phyloP scores from a whole-genome alignment of 2,888 invertebrate species.

The Metopia argyrocephala region DNA sequence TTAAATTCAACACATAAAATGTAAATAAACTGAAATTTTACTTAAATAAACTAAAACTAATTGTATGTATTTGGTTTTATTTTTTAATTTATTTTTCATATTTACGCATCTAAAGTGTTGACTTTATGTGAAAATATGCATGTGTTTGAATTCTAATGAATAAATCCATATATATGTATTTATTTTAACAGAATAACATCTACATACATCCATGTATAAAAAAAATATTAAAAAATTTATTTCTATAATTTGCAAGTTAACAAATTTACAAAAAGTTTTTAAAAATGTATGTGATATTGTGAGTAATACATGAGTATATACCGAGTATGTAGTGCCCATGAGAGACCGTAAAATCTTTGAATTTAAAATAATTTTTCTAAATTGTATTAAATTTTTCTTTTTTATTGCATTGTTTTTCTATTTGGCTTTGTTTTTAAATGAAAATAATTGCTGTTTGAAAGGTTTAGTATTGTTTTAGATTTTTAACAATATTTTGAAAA shows the following conservation, averaged over 20 bases:
- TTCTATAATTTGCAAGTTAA: constrained; percentile 41
- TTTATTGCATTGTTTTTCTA: neutral
- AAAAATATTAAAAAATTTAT: constrained; percentile 21
- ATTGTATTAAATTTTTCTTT: neutral
- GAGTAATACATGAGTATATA: too few species aligned
- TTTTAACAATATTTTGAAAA: too few species aligned
- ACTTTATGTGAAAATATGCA: constrained; percentile 49
- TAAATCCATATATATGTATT: constrained; percentile 59
- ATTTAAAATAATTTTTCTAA: neutral
- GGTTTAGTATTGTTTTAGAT: neutral
- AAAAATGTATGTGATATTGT: too few species aligned
- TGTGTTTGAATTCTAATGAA: constrained; percentile 59
- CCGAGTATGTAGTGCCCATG: too few species aligned
- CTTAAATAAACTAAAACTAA: constrained; percentile 43
- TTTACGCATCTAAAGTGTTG: constrained; percentile 59
- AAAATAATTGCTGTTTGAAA: neutral
- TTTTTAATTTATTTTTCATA: constrained; percentile 34
- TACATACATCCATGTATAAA: too few species aligned
- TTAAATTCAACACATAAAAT: constrained; percentile 46
- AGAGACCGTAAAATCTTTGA: neutral
- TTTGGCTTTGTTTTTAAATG: neutral
- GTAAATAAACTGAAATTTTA: constrained; percentile 55
- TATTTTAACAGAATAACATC: constrained; percentile 18
- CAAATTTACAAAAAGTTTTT: constrained; percentile 31
- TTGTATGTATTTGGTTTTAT: neutral